These are phyloP conservation scores for Trichosurus vulpecula DNA, from an alignment of 2,797 vertebrate species.

Conservation along the genomic window DNA sequence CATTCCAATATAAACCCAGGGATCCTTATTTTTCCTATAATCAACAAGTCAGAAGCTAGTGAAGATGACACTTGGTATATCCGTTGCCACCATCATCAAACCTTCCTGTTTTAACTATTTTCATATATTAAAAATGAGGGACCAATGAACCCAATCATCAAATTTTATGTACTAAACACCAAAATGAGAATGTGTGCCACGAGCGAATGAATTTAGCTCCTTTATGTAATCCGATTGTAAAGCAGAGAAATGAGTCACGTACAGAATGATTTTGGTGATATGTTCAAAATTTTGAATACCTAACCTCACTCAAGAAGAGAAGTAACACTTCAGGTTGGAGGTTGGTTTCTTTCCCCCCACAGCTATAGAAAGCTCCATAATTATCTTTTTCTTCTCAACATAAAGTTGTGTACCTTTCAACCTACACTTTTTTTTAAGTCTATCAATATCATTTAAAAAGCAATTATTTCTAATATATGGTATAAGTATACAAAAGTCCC, in stretches of 20 bases:
- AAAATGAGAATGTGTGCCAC: neutral
- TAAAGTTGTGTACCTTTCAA: neutral
- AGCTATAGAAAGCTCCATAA: neutral
- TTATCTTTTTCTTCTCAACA: neutral
- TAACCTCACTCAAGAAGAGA: neutral
- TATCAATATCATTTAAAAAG: neutral
- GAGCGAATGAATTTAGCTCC: neutral
- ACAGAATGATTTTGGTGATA: neutral
- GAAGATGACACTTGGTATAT: neutral
- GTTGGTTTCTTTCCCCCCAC: neutral
- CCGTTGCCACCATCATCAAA: neutral
- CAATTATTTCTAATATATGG: neutral
- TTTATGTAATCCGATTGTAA: neutral
- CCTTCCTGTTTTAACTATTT: neutral
- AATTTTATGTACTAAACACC: neutral
- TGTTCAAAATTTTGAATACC: neutral
- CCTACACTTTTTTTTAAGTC: neutral
- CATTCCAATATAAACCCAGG: neutral
- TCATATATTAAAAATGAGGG: neutral
- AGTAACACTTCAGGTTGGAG: neutral
- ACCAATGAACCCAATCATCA: neutral
- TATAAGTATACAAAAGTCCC: neutral
- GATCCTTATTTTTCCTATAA: slow-evolving; percentile 10
- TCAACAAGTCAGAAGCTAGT: neutral
- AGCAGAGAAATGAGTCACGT: neutral